Evolutionary conservation across 1,140 invertebrate genomes (phyloP).

Genomic region (Plodia interpunctella): DNA sequence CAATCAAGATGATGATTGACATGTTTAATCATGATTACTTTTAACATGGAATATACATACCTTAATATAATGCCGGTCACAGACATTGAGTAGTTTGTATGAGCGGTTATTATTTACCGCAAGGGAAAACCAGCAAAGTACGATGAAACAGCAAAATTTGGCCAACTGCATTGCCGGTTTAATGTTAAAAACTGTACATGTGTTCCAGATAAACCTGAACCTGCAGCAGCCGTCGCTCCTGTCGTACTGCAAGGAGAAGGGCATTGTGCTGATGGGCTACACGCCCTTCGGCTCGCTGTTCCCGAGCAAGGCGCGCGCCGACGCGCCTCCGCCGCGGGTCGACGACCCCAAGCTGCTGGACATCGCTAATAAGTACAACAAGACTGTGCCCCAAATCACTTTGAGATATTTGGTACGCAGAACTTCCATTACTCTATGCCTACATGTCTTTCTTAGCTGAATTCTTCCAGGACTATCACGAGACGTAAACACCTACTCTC

Average conservation of each 20-base stretch:
- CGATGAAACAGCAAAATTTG: no score
- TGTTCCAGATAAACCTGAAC: conserved; percentile 78
- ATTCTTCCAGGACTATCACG: no score
- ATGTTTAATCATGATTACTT: no score
- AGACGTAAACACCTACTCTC: no score
- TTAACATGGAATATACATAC: no score
- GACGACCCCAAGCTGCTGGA: conserved; percentile 81
- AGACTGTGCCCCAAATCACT: conserved; percentile 83
- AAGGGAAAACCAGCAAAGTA: no score
- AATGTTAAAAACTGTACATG: not conserved
- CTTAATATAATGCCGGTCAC: no score
- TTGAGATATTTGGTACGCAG: conserved; percentile 79
- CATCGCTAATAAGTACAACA: conserved; percentile 83
- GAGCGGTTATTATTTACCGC: no score
- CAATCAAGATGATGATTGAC: no score
- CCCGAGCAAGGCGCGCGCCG: conserved; percentile 78
- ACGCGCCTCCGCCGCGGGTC: conserved; percentile 77
- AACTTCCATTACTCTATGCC: not conserved
- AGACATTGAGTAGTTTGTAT: no score
- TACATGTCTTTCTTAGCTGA: no score
- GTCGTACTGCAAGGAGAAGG: conserved; percentile 81
- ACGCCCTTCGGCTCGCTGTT: conserved; percentile 84
- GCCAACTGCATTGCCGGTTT: no score
- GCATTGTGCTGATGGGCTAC: conserved; percentile 87
- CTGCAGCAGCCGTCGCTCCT: conserved; percentile 85